Base-by-base conservation (phyloP, 1,140 invertebrate species). In the Ceratina calcarata region DNA sequence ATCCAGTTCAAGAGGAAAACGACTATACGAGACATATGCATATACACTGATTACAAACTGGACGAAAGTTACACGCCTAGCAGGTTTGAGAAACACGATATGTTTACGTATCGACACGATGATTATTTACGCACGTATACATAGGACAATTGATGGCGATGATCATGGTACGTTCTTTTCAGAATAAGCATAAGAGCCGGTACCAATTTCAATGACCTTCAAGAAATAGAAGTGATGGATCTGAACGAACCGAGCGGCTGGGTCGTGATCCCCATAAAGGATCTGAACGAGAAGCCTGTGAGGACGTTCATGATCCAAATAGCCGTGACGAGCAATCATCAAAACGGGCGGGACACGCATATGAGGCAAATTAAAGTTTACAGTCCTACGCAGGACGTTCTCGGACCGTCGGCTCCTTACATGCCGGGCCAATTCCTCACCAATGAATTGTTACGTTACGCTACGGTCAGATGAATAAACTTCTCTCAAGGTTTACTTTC, bases 51-150 rank as follows among this genome's bases (percentile, higher is more conserved):
- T 93, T 99, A 98, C 90, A 99, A 99, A 92, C 91, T 99, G 18
- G 99, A 99, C 94, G 99, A 99, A 93, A 99, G 98, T 91, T 99
- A 99, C 88, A 99, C 99, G 2, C 99, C 99, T 0, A 98, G 97
- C 84, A 96, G 95, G 96, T 96, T 10, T n/a, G 6, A 37, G 10
- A 45, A 45, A 45, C 37, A 45, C 8, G 10, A 45, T 7, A 0
- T 2, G 8, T 10, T 10, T 45, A 32, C 27, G 27, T 45, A n/a
- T n/a, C 7, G 37, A 8, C 37, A 45, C 6, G 7, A 45, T 6
- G 0, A 45, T 45, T 45, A 3, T 45, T 6, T 45, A 45, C 7
- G 37, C 10, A 10, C 6, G 7, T 37, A 10, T 45, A 45, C 10
- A 45, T 45, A 6, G 32, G n/a, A n/a, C n/a, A n/a, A n/a, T n/a